These are phyloP conservation scores for Hemichromis elongatus DNA, from an alignment of 2,113 vertebrate genomes.

Conservation along the genomic window DNA sequence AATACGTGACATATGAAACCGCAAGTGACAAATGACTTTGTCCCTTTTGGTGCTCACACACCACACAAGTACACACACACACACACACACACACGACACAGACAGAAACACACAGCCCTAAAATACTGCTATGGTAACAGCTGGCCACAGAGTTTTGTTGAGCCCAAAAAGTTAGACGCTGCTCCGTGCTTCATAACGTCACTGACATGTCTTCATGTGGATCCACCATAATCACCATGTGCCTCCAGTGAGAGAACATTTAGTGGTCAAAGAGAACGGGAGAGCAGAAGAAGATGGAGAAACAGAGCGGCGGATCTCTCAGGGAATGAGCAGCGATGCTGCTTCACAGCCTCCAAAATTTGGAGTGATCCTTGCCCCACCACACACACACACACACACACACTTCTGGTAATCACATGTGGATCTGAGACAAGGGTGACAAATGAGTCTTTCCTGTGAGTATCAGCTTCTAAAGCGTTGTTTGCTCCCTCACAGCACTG, in stretches of 20 bases:
- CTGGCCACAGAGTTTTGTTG: slow-evolving; percentile 37
- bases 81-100: background rate
- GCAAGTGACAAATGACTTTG: slow-evolving; percentile 65
- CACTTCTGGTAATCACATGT: slow-evolving; percentile 34
- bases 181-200: slow-evolving; percentile 54
- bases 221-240: slow-evolving; percentile 58
- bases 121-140: slow-evolving; percentile 51
- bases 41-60: slow-evolving; percentile 6
- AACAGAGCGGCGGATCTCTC: slow-evolving; percentile 3
- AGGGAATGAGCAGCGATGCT: slow-evolving; percentile 1
- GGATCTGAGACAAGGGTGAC: slow-evolving; percentile 64
- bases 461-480: slow-evolving; percentile 65
- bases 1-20: slow-evolving; percentile 57
- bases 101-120: background rate
- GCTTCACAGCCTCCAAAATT: slow-evolving; percentile 44
- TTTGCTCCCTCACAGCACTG: slow-evolving; percentile 23
- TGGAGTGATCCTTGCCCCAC: slow-evolving; percentile 1
- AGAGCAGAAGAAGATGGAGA: background rate
- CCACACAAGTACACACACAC: background rate
- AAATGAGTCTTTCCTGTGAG: slow-evolving; percentile 62
- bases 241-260: slow-evolving; percentile 41
- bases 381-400: background rate
- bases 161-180: slow-evolving; percentile 38
- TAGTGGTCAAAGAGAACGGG: slow-evolving; percentile 40
- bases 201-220: slow-evolving; percentile 58